Evolutionary conservation across 2,113 vertebrate species (phyloP).

Genomic region (Aegotheles bennettii): DNA sequence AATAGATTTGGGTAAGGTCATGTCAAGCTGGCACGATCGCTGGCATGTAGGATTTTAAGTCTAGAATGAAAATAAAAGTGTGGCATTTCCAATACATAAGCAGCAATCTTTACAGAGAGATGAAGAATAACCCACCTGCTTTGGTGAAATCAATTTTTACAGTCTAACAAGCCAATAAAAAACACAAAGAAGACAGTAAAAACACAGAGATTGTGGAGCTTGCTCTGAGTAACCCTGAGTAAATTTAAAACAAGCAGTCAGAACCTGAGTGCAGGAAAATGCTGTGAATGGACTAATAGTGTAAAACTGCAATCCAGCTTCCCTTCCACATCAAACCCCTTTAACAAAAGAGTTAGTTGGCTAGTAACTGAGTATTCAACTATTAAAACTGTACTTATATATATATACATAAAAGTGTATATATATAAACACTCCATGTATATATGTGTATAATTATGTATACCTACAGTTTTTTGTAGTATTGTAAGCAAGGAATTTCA

Average conservation of each 20-base stretch:
- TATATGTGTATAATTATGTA: not conserved
- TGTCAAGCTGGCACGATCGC: no score
- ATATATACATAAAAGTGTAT: not conserved
- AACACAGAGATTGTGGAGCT: not conserved
- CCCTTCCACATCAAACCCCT: not conserved
- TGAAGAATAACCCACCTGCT: not conserved
- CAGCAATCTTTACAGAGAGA: not conserved
- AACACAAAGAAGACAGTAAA: not conserved
- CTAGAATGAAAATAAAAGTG: rapidly evolving
- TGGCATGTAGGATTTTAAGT: not conserved
- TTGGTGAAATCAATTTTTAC: not conserved
- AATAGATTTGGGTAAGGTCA: not conserved
- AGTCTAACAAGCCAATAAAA: not conserved
- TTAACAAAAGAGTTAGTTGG: not conserved
- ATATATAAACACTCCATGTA: not conserved
- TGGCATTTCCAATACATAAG: not conserved
- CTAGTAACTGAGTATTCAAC: not conserved
- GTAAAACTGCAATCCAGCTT: not conserved
- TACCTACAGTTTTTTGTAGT: not conserved
- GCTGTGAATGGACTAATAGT: not conserved
- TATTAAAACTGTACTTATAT: not conserved
- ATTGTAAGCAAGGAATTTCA: not conserved
- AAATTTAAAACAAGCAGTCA: not conserved
- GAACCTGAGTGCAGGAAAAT: not conserved
- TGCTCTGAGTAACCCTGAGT: not conserved